Evolutionary conservation across 2,888 invertebrate species (phyloP).

Genomic region (Clusia tigrina): DNA sequence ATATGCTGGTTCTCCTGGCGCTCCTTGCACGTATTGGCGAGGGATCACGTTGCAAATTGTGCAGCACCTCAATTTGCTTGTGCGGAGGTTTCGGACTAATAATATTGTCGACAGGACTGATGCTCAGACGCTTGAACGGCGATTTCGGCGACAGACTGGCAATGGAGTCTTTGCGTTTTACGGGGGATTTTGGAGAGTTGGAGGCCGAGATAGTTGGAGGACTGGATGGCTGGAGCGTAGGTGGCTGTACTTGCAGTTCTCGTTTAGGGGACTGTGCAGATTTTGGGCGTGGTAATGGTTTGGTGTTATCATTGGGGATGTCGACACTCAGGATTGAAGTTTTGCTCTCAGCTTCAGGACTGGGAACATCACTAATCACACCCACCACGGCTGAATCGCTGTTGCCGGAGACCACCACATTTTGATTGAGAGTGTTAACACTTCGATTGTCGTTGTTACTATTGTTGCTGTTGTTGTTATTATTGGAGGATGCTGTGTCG

Average conservation of each 20-base stretch:
- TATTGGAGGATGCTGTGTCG: conserved; percentile 70
- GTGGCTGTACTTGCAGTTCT: background rate
- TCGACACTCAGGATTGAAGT: conserved; percentile 54
- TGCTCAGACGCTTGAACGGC: conserved; percentile 52
- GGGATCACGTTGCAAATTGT: conserved; percentile 75
- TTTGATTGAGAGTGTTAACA: background rate
- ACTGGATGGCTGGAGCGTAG: background rate
- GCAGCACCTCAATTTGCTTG: conserved; percentile 73
- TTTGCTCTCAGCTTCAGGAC: conserved; percentile 29
- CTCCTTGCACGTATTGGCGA: conserved; percentile 66
- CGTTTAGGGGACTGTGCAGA: conserved; percentile 23
- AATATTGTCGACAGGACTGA: conserved; percentile 66
- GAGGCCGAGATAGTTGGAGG: conserved; percentile 18
- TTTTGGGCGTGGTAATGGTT: conserved; percentile 47
- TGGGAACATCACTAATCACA: background rate
- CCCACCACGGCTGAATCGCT: background rate
- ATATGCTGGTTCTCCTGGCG: conserved; percentile 37
- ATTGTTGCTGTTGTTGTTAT: conserved; percentile 31
- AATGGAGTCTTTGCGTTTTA: conserved; percentile 26
- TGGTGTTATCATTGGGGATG: conserved; percentile 62
- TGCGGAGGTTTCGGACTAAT: conserved; percentile 66
- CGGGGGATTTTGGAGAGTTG: conserved; percentile 37
- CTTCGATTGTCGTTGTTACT: conserved; percentile 5
- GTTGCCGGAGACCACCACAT: background rate
- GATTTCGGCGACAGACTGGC: conserved; percentile 47